A percentile compares a stretch with the other conserved stretches of the same genome.
Conservation (phyloP, 2,888 invertebrate species). For the Amphimallon solstitiale region DNA sequence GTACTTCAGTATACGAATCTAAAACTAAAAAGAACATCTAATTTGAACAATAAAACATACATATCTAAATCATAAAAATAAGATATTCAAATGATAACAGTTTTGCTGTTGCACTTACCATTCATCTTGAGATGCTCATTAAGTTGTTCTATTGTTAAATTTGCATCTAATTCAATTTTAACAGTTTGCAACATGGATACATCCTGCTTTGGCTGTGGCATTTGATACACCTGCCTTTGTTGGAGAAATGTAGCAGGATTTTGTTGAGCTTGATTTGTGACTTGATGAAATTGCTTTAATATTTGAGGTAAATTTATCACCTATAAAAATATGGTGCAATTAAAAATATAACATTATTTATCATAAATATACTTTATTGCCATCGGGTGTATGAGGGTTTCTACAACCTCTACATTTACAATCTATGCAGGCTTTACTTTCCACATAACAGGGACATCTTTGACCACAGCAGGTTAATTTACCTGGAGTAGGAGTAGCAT, state of each 20-base stretch:
- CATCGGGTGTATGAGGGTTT: conserved; percentile 88
- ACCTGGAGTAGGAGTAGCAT: conserved; percentile 88
- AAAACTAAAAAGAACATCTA: conserved; percentile 45
- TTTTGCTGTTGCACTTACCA: too few relatives aligned
- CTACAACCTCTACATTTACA: conserved; percentile 94
- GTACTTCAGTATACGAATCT: conserved; percentile 48
- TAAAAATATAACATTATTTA: not conserved
- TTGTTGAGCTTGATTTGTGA: conserved; percentile 30
- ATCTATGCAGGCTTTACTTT: conserved; percentile 87
- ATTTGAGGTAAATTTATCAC: conserved; percentile 43
- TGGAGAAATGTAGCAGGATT: conserved; percentile 23
- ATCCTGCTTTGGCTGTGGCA: conserved; percentile 50
- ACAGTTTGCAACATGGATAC: conserved; percentile 50
- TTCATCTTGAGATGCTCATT: conserved; percentile 50
- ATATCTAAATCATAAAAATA: not conserved
- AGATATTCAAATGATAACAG: not conserved
- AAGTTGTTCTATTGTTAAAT: conserved; percentile 49
- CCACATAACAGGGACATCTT: conserved; percentile 93
- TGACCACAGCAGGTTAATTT: conserved; percentile 94
- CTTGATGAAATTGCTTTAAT: conserved; percentile 37
- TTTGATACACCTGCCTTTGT: conserved; percentile 48
- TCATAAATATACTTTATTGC: conserved; percentile 72
- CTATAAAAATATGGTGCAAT: conserved; percentile 44
- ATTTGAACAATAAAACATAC: not conserved
- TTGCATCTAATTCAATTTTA: conserved; percentile 51